Percentiles rank a stretch among this genome's conserved stretches.
Conservation (phyloP, 2,888 invertebrate species). For the Biston stratarius region DNA sequence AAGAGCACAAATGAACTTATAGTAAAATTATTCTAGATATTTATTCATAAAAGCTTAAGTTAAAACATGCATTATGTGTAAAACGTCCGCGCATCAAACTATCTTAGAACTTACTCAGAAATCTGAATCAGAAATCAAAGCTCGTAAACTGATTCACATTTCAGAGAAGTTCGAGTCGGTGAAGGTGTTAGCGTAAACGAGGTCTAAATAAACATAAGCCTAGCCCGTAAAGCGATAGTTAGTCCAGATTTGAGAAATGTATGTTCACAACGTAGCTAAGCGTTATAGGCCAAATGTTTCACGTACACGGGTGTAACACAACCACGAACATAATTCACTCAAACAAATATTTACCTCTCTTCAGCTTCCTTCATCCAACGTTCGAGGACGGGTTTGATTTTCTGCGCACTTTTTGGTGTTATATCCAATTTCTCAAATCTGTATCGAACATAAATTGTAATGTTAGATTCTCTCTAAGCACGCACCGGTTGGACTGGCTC, state of each 20-base stretch:
- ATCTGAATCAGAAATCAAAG: slow-evolving; percentile 44
- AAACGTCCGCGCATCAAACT: slow-evolving; percentile 40
- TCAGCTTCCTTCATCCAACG: slow-evolving; percentile 99
- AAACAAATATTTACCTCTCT: slow-evolving; percentile 92
- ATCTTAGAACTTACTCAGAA: slow-evolving; percentile 38
- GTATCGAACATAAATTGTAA: slow-evolving; percentile 85
- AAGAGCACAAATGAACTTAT: slow-evolving; percentile 10
- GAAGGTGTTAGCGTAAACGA: slow-evolving; percentile 53
- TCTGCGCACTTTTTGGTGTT: slow-evolving; percentile 99
- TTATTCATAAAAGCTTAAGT: slow-evolving; percentile 16
- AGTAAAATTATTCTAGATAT: not conserved
- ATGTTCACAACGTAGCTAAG: slow-evolving; percentile 77
- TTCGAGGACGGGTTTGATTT: slow-evolving; percentile 99
- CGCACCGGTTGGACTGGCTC: slow-evolving; percentile 59
- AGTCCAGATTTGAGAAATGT: slow-evolving; percentile 87
- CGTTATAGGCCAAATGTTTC: slow-evolving; percentile 83
- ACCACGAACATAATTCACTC: slow-evolving; percentile 80
- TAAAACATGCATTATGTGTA: slow-evolving; percentile 41
- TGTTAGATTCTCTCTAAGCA: slow-evolving; percentile 79
- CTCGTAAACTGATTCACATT: slow-evolving; percentile 28
- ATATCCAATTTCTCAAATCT: slow-evolving; percentile 99
- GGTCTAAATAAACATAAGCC: slow-evolving; percentile 64
- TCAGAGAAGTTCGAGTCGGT: slow-evolving; percentile 32
- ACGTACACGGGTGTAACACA: slow-evolving; percentile 78
- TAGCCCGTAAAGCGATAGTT: slow-evolving; percentile 79